A percentile compares a stretch with the other conserved stretches of the same genome.
Evolutionary conservation across 2,888 invertebrate species (phyloP).

Genomic region (Gibbula magus): DNA sequence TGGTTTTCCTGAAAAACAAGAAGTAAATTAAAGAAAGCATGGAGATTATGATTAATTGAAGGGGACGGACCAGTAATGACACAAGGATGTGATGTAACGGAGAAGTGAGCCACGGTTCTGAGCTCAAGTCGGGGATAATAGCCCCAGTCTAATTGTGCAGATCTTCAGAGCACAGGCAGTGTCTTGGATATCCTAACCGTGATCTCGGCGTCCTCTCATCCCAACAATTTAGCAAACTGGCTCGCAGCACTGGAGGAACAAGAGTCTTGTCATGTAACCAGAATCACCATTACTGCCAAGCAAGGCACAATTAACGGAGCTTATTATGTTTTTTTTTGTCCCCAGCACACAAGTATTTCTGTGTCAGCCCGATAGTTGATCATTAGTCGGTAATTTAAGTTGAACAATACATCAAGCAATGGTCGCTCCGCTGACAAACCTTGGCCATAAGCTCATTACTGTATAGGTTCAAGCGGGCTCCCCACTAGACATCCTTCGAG

Average conservation of each 20-base stretch:
- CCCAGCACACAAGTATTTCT: constrained; percentile 9
- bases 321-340: constrained; percentile 19
- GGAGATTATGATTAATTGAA: too few relatives aligned
- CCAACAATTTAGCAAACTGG: not conserved
- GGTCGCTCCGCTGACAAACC: not conserved
- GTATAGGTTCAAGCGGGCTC: constrained; percentile 2
- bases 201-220: not conserved
- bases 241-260: not conserved
- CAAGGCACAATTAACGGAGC: constrained; percentile 13
- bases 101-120: not conserved
- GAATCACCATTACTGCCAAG: not conserved
- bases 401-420: constrained; percentile 18
- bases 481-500: not conserved
- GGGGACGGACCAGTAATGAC: too few relatives aligned
- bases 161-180: not conserved
- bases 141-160: not conserved
- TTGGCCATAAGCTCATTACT: not conserved
- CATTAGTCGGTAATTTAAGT: constrained; percentile 23
- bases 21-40: too few relatives aligned
- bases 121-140: not conserved
- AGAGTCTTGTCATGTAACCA: not conserved
- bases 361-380: constrained; percentile 15
- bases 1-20: not conserved
- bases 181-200: not conserved
- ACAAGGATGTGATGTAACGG: too few relatives aligned